Evolutionary conservation across 92 coral and sea anemone species (phyloP), one percentile per base, ranked within the genome.

Genomic region (Diadumene lineata): DNA sequence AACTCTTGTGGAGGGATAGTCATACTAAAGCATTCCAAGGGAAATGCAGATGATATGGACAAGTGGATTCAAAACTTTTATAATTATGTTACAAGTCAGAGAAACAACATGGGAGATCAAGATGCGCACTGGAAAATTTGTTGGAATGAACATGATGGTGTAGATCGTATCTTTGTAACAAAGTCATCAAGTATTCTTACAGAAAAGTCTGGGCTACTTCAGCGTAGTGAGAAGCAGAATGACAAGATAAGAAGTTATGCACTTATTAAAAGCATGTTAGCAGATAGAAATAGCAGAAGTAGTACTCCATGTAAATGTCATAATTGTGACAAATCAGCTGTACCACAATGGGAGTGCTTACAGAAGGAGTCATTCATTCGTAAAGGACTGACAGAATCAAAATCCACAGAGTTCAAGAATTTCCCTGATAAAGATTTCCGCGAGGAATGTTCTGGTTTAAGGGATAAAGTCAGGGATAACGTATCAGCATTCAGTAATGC

Each of bases 1-100:
- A 69, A 69, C 74, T 50, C 38, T 11, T 48, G 74, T 69, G 74
- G 74, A 24, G 74, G 74, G 0, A n/a, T n/a, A n/a, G 62, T 69
- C n/a, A 50, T 69, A 0, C 31, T 32, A 29, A 1, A 2, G 2
- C 23, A 58, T 58, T 11, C 13, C 13, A 17, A 43, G 7, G 19
- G 21, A 3, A 53, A 23, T 23, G 61, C 23, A 3, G 29, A 50
- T 21, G 13, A 27, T 22, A 69, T 55, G 32, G 61, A 69, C 46
- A 55, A 69, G 10, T 69, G 74, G 74, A 50, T 69, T n/a, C n/a
- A n/a, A n/a, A n/a, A n/a, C n/a, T n/a, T n/a, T n/a, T n/a, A n/a
- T n/a, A n/a, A n/a, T n/a, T n/a, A n/a, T n/a, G n/a, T n/a, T n/a
- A n/a, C n/a, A n/a, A n/a, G n/a, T n/a, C n/a, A n/a, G n/a, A n/a